phyloP scores from a whole-genome alignment of 2,888 invertebrate species.

The Calephelis perditalis region DNA sequence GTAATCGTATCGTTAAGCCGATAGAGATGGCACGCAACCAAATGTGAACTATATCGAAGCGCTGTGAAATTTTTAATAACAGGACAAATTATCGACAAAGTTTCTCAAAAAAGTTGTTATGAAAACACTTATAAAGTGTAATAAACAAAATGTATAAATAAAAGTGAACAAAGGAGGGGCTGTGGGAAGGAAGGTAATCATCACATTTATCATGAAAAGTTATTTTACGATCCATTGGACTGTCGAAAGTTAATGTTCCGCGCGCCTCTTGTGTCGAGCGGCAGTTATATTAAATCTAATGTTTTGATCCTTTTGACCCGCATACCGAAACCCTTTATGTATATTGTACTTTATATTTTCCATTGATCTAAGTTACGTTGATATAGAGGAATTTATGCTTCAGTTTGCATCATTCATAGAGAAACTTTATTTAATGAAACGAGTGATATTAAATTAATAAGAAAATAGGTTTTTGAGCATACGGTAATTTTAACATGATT shows the following conservation, averaged over 20 bases:
- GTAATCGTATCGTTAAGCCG: slow-evolving; percentile 45
- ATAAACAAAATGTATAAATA: slow-evolving; percentile 43
- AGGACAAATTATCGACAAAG: slow-evolving; percentile 14
- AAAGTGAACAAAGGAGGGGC: slow-evolving; percentile 70
- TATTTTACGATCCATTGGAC: slow-evolving; percentile 26
- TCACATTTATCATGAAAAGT: slow-evolving; percentile 21
- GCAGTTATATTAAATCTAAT: slow-evolving; percentile 23
- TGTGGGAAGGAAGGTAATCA: slow-evolving; percentile 56
- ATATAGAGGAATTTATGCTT: neutral
- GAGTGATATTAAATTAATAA: neutral
- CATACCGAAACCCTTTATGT: neutral
- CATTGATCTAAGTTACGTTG: neutral
- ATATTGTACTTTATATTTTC: slow-evolving; percentile 9
- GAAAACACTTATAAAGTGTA: slow-evolving; percentile 47
- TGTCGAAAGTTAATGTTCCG: slow-evolving; percentile 24
- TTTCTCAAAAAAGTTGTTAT: slow-evolving; percentile 23
- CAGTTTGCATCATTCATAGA: neutral
- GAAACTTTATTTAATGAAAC: neutral
- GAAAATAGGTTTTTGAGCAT: no score
- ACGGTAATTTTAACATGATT: neutral
- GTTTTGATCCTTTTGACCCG: slow-evolving; percentile 17
- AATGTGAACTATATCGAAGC: slow-evolving; percentile 41
- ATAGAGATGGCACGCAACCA: slow-evolving; percentile 43
- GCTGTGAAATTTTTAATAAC: slow-evolving; percentile 32
- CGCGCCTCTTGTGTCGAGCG: slow-evolving; percentile 19